These are phyloP conservation scores for Ferrisia virgata DNA, from an alignment of 2,888 invertebrate genomes.

Conservation along the genomic window DNA sequence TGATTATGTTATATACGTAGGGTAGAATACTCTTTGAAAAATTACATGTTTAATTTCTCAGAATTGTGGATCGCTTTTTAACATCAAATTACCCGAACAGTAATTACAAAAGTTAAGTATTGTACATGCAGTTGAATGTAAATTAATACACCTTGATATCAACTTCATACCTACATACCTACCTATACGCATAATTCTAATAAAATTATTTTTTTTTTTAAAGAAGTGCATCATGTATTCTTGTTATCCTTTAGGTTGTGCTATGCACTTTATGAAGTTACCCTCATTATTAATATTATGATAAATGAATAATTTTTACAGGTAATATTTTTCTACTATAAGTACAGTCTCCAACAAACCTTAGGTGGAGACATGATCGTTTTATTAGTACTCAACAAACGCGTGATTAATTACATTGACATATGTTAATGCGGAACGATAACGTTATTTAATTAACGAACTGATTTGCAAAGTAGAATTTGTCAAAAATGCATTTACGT, in stretches of 20 bases:
- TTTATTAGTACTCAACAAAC: neutral
- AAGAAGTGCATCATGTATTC: neutral
- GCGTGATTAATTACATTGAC: neutral
- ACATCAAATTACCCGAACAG: neutral
- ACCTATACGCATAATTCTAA: neutral
- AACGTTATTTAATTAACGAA: neutral
- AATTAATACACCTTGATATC: neutral
- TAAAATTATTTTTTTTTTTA: neutral
- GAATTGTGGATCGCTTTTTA: neutral
- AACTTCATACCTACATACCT: too few relatives aligned
- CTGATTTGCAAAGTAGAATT: neutral
- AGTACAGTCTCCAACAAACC: neutral
- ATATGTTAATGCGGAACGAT: neutral
- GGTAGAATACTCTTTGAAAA: neutral
- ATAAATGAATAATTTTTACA: neutral
- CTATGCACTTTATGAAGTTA: neutral
- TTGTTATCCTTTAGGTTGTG: neutral
- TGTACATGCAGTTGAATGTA: neutral
- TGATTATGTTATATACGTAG: neutral
- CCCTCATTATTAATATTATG: neutral
- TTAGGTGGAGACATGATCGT: neutral
- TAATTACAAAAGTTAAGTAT: constrained; percentile 7
- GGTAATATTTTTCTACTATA: neutral
- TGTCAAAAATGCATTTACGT: neutral
- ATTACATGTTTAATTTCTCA: neutral